phyloP scores from a whole-genome alignment of 2,888 invertebrate genomes.

The Brenthis hecate region DNA sequence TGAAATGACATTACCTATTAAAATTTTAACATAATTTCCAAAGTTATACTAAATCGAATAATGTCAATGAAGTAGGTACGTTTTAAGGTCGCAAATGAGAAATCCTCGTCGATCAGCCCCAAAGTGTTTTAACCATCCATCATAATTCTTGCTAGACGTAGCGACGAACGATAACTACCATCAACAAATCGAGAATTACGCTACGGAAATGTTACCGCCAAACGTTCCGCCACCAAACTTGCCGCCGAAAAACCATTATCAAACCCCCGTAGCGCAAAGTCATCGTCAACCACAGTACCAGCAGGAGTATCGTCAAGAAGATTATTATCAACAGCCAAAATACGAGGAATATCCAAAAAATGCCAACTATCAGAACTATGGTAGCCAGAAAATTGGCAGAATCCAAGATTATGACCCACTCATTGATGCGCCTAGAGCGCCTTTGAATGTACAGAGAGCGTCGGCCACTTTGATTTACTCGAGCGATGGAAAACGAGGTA shows the following conservation, averaged over 20 bases:
- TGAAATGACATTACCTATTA: background rate
- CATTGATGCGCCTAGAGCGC: conserved; percentile 86
- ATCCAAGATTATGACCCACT: conserved; percentile 92
- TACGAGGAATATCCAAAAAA: conserved; percentile 51
- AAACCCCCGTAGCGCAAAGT: conserved; percentile 54
- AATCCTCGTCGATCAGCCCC: conserved; percentile 20
- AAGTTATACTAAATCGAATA: no score
- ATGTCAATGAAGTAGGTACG: no score
- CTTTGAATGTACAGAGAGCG: conserved; percentile 88
- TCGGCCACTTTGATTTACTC: conserved; percentile 92
- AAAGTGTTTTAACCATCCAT: conserved; percentile 19
- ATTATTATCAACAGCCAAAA: conserved; percentile 46
- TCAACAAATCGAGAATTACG: conserved; percentile 77
- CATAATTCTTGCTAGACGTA: conserved; percentile 53
- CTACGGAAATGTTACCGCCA: conserved; percentile 72
- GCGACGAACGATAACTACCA: conserved; percentile 73
- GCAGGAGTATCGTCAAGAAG: conserved; percentile 43
- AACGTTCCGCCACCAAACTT: conserved; percentile 60
- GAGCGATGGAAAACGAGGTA: conserved; percentile 68
- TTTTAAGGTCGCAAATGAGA: background rate
- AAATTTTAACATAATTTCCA: no score
- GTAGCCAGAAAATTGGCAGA: conserved; percentile 83
- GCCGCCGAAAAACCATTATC: conserved; percentile 71
- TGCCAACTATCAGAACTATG: conserved; percentile 40
- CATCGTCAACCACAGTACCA: conserved; percentile 38